Conservation (phyloP, 2,888 invertebrate species). For the Melikaiella ostensackeni region DNA sequence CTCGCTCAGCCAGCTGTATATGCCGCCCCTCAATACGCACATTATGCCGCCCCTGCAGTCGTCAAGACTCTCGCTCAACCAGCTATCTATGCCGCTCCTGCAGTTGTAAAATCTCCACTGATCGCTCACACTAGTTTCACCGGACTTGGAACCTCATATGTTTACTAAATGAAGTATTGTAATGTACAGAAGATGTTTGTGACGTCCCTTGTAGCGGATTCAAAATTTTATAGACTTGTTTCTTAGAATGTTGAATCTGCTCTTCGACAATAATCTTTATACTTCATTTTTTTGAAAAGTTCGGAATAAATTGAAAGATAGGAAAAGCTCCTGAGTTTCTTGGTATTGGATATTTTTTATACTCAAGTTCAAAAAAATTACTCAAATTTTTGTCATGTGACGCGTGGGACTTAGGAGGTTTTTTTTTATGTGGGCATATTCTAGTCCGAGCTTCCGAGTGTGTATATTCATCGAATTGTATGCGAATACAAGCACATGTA, state of each 20-base stretch:
- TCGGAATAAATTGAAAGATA: neutral
- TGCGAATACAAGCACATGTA: neutral
- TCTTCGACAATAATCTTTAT: neutral
- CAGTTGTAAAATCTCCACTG: conserved; percentile 47
- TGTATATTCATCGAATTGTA: neutral
- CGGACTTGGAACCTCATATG: conserved; percentile 82
- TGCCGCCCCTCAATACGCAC: conserved; percentile 50
- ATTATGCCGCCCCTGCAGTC: conserved; percentile 52
- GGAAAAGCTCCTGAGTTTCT: neutral
- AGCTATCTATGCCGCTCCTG: conserved; percentile 51
- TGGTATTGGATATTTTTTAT: neutral
- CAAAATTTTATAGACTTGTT: neutral
- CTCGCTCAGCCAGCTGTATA: conserved; percentile 50
- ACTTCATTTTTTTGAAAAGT: neutral
- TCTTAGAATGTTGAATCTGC: conserved; percentile 5
- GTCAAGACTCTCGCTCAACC: conserved; percentile 49
- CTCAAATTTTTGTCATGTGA: neutral
- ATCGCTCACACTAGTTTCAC: conserved; percentile 77
- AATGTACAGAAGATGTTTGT: neutral
- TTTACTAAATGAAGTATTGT: neutral
- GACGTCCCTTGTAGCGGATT: neutral
- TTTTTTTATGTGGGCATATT: neutral
- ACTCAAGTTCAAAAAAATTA: neutral
- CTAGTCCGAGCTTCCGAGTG: neutral
- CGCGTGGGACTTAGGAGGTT: neutral